phyloP scores from a whole-genome alignment of 2,888 invertebrate species.

The Himalopsyche kuldschensis region DNA sequence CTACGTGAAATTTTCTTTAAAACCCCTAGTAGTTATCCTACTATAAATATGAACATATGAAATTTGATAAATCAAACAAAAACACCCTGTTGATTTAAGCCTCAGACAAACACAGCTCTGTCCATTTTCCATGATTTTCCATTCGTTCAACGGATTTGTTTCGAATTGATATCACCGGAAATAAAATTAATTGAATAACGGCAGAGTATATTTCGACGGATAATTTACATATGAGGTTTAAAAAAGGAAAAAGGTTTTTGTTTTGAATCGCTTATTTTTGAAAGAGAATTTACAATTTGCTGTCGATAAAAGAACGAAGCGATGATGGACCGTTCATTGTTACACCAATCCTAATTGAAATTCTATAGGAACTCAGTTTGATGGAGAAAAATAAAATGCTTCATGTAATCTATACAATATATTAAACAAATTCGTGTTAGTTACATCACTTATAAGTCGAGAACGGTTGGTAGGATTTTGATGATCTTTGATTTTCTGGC shows the following conservation, averaged over 20 bases:
- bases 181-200: neutral
- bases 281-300: neutral
- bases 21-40: too few relatives aligned
- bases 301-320: neutral
- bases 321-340: neutral
- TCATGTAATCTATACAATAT: too few relatives aligned
- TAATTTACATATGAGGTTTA: neutral
- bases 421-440: too few relatives aligned
- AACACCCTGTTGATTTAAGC: too few relatives aligned
- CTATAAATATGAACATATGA: too few relatives aligned
- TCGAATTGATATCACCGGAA: neutral
- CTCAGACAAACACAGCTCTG: neutral
- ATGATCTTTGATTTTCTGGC: too few relatives aligned
- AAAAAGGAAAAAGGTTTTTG: neutral
- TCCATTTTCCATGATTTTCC: neutral
- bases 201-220: neutral
- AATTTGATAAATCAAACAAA: too few relatives aligned
- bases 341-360: neutral
- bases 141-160: neutral
- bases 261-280: neutral
- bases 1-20: too few relatives aligned
- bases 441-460: too few relatives aligned
- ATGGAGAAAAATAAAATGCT: too few relatives aligned
- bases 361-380: too few relatives aligned
- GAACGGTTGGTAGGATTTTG: too few relatives aligned